phyloP scores from a whole-genome alignment of 2,797 vertebrate species.

The Chanos chanos region DNA sequence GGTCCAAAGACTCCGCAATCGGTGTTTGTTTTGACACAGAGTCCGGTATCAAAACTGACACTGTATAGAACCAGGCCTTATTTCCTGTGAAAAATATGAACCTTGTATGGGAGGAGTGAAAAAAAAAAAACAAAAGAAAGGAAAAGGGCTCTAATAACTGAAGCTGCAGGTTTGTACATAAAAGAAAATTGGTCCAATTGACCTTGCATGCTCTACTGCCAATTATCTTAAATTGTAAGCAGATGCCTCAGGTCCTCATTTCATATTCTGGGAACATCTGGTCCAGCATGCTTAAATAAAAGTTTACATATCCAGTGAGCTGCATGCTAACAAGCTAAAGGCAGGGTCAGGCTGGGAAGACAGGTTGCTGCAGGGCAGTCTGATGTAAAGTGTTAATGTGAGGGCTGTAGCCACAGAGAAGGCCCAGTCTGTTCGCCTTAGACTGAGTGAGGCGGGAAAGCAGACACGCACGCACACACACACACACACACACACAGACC shows the following conservation, averaged over 20 bases:
- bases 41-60: slow-evolving; percentile 82
- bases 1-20: slow-evolving; percentile 46
- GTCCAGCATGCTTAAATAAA: slow-evolving; percentile 47
- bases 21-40: slow-evolving; percentile 78
- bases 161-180: slow-evolving; percentile 83
- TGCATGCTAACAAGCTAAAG: slow-evolving; percentile 39
- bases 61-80: slow-evolving; percentile 77
- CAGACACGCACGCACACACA: no score
- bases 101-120: slow-evolving; percentile 37
- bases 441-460: no score
- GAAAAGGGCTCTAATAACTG: slow-evolving; percentile 67
- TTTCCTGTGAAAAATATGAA: slow-evolving; percentile 80
- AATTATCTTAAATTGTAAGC: slow-evolving; percentile 95
- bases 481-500: no score
- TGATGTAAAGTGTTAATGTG: slow-evolving; percentile 17
- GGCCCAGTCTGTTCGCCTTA: no score
- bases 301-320: slow-evolving; percentile 42
- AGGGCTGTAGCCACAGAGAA: background rate
- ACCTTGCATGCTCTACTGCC: slow-evolving; percentile 87
- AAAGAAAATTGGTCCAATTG: slow-evolving; percentile 91
- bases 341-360: slow-evolving; percentile 21
- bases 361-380: background rate
- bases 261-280: slow-evolving; percentile 83
- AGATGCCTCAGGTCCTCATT: slow-evolving; percentile 82
- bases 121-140: no score